Percentiles rank a stretch among this genome's conserved stretches.
Conservation (phyloP, 1,140 invertebrate genomes). For the Brachionus paranguensis region DNA sequence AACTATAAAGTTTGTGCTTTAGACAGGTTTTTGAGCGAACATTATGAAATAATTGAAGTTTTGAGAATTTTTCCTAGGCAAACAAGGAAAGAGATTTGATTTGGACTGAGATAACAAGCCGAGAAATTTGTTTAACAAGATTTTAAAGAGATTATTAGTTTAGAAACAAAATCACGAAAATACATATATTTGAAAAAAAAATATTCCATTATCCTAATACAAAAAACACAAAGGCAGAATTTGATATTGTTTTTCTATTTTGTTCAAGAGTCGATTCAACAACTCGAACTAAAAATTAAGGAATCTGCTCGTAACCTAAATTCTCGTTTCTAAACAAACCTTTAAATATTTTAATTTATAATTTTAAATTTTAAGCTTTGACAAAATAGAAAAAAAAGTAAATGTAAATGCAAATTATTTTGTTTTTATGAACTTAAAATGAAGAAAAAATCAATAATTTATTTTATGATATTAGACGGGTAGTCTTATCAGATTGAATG, state of each 20-base stretch:
- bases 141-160: background rate
- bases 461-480: background rate
- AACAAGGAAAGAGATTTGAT: background rate
- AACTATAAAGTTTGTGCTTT: background rate
- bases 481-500: background rate
- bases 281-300: background rate
- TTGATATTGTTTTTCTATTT: background rate
- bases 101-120: background rate
- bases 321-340: background rate
- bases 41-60: background rate
- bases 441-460: background rate
- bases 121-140: background rate
- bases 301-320: background rate
- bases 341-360: background rate
- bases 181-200: background rate
- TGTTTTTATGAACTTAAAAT: background rate
- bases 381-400: background rate
- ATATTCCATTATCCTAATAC: background rate
- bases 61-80: background rate
- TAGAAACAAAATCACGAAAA: background rate
- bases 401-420: background rate
- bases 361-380: background rate
- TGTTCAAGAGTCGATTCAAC: background rate
- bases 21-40: background rate
- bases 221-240: background rate